phyloP scores from a whole-genome alignment of 2,113 vertebrate genomes.

The Hoplias malabaricus region DNA sequence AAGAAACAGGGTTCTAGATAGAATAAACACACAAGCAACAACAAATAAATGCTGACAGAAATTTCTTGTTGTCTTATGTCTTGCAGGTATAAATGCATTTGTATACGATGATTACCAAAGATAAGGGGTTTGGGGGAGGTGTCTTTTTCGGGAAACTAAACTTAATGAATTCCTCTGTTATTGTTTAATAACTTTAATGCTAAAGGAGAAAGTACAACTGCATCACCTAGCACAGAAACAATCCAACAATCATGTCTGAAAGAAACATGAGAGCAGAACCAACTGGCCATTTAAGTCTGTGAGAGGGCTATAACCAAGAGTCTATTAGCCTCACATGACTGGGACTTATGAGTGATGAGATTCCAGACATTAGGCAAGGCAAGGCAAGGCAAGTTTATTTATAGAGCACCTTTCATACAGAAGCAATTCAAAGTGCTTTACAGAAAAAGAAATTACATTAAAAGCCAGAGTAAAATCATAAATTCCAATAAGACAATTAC shows the following conservation, averaged over 20 bases:
- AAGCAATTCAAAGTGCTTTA: no score
- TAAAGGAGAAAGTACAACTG: not conserved
- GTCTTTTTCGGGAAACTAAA: slow-evolving; percentile 5
- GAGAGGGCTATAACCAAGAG: not conserved
- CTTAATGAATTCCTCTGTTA: slow-evolving; percentile 14
- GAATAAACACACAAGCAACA: not conserved
- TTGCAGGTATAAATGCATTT: not conserved
- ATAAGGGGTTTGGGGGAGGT: not conserved
- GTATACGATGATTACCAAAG: not conserved
- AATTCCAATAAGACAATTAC: no score
- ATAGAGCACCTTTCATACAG: no score
- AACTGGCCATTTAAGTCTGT: not conserved
- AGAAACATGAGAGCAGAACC: slow-evolving; percentile 1
- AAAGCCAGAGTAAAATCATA: no score
- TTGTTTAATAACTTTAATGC: slow-evolving; percentile 3
- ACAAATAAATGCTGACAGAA: not conserved
- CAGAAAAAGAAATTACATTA: no score
- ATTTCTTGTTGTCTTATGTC: not conserved
- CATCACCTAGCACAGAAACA: slow-evolving; percentile 8
- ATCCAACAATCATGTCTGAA: not conserved
- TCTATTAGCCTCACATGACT: not conserved
- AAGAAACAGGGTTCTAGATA: no score
- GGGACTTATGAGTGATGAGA: not conserved
- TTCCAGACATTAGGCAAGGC: no score
- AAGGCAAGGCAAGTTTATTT: no score